Conservation (phyloP, 2,113 vertebrate species). For the Edolisoma coerulescens region DNA sequence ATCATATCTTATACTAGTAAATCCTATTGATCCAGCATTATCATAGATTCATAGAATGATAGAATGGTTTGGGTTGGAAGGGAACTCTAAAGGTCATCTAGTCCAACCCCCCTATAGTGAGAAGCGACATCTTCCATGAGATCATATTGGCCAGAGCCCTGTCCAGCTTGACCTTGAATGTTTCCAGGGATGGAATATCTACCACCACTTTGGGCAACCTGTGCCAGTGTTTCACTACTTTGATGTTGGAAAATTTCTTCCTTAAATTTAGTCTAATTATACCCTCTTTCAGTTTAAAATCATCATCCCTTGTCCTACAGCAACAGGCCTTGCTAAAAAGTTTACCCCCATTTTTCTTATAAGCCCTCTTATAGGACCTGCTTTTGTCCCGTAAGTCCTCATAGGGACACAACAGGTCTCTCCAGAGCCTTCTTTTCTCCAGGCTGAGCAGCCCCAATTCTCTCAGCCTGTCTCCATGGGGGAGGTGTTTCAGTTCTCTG, state of each 20-base stretch:
- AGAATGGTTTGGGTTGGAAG: background rate
- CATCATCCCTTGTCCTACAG: background rate
- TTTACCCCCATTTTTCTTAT: background rate
- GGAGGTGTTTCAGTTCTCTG: background rate
- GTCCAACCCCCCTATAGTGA: background rate
- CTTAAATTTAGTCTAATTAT: background rate
- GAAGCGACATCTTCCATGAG: background rate
- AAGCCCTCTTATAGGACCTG: background rate
- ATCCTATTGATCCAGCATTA: background rate
- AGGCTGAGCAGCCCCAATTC: background rate
- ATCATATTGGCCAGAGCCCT: background rate
- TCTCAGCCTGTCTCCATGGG: background rate
- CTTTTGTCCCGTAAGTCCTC: background rate
- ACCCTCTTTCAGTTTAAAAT: background rate
- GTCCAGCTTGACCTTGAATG: background rate
- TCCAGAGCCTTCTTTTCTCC: background rate
- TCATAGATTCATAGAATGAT: background rate
- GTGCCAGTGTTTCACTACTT: background rate
- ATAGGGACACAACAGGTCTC: background rate
- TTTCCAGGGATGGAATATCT: background rate
- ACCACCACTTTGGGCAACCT: background rate
- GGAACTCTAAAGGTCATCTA: background rate
- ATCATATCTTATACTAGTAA: background rate
- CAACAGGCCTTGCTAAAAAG: background rate
- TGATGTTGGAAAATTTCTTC: background rate